phyloP scores from a whole-genome alignment of 1,140 invertebrate genomes.

The Anthonomus grandis region DNA sequence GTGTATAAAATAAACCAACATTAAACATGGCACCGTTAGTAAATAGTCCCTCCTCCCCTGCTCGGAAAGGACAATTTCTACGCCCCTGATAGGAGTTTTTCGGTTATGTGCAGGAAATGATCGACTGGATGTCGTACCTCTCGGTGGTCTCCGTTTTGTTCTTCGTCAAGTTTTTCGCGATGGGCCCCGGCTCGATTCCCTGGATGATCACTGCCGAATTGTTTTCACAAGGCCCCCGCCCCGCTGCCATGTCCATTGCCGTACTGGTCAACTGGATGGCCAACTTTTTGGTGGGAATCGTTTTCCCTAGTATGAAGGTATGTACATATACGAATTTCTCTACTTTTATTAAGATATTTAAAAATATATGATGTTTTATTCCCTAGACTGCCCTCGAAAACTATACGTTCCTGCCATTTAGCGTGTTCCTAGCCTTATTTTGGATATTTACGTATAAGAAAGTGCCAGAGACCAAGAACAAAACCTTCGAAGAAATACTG shows the following conservation, averaged over 20 bases:
- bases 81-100: conserved; percentile 85
- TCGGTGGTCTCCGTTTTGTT: conserved; percentile 90
- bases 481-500: conserved; percentile 96
- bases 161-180: conserved; percentile 96
- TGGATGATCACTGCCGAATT: conserved; percentile 99
- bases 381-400: conserved; percentile 76
- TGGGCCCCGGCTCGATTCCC: conserved; percentile 94
- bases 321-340: conserved; percentile 24
- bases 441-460: conserved; percentile 97
- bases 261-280: conserved; percentile 98
- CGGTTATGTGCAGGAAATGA: conserved; percentile 95
- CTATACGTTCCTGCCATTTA: conserved; percentile 97
- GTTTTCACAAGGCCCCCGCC: conserved; percentile 94
- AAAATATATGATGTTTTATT: conserved; percentile 3
- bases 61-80: conserved; percentile 59
- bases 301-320: conserved; percentile 91
- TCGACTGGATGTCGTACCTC: conserved; percentile 95
- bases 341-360: neutral
- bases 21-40: neutral
- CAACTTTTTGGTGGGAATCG: conserved; percentile 95
- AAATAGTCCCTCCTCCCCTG: conserved; percentile 52
- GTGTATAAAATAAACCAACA: too few relatives aligned
- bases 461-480: conserved; percentile 98
- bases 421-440: conserved; percentile 91
- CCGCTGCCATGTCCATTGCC: conserved; percentile 96